Conservation (phyloP, 2,113 vertebrate genomes). For the Zosterops borbonicus region DNA sequence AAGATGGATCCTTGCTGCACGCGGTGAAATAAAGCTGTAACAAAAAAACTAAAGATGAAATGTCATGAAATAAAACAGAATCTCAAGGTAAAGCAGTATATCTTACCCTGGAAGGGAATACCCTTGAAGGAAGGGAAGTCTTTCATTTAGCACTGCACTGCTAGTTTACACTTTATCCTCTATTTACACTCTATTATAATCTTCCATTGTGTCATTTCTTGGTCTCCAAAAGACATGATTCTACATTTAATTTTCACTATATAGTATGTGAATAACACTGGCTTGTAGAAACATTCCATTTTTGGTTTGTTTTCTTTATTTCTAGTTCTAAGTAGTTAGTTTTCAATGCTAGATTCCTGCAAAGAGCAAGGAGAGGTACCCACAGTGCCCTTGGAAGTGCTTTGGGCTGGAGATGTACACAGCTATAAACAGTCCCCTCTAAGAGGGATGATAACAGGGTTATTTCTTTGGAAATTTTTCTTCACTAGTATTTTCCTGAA, state of each 20-base stretch:
- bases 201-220: not conserved
- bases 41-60: not conserved
- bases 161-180: not conserved
- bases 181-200: not conserved
- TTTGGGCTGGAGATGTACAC: not conserved
- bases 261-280: not conserved
- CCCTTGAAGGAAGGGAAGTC: not conserved
- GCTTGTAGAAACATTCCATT: not conserved
- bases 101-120: not conserved
- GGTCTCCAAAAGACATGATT: not conserved
- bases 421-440: not conserved
- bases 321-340: not conserved
- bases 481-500: not conserved
- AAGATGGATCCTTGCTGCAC: not conserved
- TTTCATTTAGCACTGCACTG: not conserved
- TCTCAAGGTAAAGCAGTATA: not conserved
- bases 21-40: not conserved
- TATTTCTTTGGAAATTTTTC: not conserved
- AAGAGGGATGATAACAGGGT: not conserved
- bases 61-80: not conserved
- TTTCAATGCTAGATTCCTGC: not conserved
- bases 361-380: not conserved
- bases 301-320: not conserved
- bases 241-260: not conserved
- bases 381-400: fast-evolving